These are phyloP conservation scores for Actinernus sp. DNA, from an alignment of 92 coral and sea anemone genomes.

Conservation along the genomic window DNA sequence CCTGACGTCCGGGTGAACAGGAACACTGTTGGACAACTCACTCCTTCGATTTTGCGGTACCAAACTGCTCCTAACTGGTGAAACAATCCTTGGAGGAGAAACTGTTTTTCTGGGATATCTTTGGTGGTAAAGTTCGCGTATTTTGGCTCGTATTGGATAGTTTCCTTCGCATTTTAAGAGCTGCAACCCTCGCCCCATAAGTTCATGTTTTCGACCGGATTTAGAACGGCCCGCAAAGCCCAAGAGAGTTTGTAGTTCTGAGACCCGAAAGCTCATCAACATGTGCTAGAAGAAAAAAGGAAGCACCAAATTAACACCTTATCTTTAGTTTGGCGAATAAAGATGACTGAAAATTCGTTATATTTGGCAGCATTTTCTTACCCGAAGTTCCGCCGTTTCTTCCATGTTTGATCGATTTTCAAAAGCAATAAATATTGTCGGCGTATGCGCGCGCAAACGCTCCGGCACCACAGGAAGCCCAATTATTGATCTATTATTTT, in stretches of 20 bases:
- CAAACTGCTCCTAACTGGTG: conserved; percentile 46
- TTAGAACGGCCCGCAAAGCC: conserved; percentile 99
- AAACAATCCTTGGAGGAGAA: conserved; percentile 41
- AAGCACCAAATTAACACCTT: not conserved
- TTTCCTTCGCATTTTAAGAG: conserved; percentile 94
- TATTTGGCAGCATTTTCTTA: conserved; percentile 35
- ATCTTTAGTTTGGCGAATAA: not conserved
- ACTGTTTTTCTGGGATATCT: conserved; percentile 89
- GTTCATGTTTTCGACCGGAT: conserved; percentile 97
- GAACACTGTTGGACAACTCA: conserved; percentile 60
- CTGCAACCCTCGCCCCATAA: conserved; percentile 96
- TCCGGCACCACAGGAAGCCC: not conserved
- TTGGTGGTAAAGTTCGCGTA: conserved; percentile 87
- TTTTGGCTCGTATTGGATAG: conserved; percentile 78
- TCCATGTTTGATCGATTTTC: conserved; percentile 61
- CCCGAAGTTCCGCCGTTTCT: conserved; percentile 86
- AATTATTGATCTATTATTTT: no score
- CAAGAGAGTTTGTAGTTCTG: conserved; percentile 91
- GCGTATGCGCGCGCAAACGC: conserved; percentile 19
- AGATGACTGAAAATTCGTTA: not conserved
- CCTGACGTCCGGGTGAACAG: conserved; percentile 95
- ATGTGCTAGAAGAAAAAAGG: conserved; percentile 77
- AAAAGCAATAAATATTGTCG: not conserved
- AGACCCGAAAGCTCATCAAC: conserved; percentile 98
- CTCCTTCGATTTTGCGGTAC: conserved; percentile 52